Evolutionary conservation across 2,113 vertebrate species (phyloP).

Genomic region (Lepus timidus): DNA sequence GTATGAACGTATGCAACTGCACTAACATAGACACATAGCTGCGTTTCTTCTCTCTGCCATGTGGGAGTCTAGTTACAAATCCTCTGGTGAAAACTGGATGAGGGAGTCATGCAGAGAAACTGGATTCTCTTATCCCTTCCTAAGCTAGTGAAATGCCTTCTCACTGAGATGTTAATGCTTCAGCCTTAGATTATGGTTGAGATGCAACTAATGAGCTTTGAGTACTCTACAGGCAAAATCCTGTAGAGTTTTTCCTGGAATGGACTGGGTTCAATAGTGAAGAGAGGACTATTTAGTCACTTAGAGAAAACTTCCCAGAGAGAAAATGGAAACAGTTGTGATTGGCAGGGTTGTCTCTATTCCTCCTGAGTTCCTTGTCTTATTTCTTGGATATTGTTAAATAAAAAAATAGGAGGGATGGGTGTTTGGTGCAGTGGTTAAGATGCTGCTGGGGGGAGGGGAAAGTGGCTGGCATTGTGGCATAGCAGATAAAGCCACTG

Average conservation of each 20-base stretch:
- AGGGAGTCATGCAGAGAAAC: neutral
- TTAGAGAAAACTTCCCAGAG: constrained; percentile 23
- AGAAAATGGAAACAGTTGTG: neutral
- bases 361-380: constrained; percentile 51
- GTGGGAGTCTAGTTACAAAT: neutral
- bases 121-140: constrained; percentile 5
- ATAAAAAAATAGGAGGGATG: too few relatives aligned
- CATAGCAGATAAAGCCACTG: too few relatives aligned
- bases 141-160: neutral
- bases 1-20: neutral
- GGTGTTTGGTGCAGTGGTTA: too few relatives aligned
- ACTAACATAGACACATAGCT: neutral
- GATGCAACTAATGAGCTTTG: neutral
- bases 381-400: neutral
- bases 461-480: too few relatives aligned
- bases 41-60: neutral
- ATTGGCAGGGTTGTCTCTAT: constrained; percentile 12
- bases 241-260: too few relatives aligned
- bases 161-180: constrained; percentile 12
- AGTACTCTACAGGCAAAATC: neutral
- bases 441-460: too few relatives aligned
- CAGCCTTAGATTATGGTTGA: neutral
- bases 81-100: constrained; percentile 10
- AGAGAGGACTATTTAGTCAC: neutral
- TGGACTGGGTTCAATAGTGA: neutral